Percentiles rank a stretch among this genome's conserved stretches.
Evolutionary conservation across 2,113 vertebrate genomes (phyloP).

Genomic region (Forbesichthys papilliferus): DNA sequence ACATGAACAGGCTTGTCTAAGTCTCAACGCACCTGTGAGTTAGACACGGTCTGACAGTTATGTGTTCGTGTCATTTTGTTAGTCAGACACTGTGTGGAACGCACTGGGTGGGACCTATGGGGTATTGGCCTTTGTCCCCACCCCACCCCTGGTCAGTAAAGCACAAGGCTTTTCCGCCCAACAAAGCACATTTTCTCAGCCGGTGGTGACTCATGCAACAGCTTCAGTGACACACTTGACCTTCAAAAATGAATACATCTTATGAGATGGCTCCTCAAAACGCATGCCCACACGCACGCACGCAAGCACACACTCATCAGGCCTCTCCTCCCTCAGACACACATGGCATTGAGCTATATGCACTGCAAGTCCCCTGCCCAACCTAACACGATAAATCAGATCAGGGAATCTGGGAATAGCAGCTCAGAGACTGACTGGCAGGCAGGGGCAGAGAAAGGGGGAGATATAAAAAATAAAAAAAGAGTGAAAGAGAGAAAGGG

Average conservation of each 20-base stretch:
- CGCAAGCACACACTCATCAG: conserved; percentile 54
- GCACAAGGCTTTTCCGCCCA: not conserved
- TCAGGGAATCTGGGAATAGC: conserved; percentile 37
- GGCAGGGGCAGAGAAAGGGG: conserved; percentile 8
- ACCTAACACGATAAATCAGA: not conserved
- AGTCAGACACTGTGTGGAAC: not conserved
- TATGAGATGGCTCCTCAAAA: conserved; percentile 46
- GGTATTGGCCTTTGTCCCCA: too few species aligned
- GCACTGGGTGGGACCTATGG: not conserved
- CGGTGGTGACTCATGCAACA: conserved; percentile 47
- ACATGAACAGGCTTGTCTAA: conserved; percentile 62
- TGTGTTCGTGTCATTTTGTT: conserved; percentile 36
- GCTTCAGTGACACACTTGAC: conserved; percentile 65
- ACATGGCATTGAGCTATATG: conserved; percentile 25
- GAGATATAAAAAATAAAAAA: not conserved
- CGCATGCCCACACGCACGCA: conserved; percentile 26
- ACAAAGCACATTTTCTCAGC: not conserved
- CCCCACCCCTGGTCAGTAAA: too few species aligned
- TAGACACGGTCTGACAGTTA: conserved; percentile 43
- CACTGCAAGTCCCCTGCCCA: conserved; percentile 35
- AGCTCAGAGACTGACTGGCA: conserved; percentile 10
- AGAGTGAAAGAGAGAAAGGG: not conserved
- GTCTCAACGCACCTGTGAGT: conserved; percentile 64
- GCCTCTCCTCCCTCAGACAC: conserved; percentile 47
- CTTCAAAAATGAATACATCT: conserved; percentile 63